Evolutionary conservation across 1,140 invertebrate species (phyloP), one percentile per base, ranked within the genome.

Genomic region (Dendroctonus ponderosae): DNA sequence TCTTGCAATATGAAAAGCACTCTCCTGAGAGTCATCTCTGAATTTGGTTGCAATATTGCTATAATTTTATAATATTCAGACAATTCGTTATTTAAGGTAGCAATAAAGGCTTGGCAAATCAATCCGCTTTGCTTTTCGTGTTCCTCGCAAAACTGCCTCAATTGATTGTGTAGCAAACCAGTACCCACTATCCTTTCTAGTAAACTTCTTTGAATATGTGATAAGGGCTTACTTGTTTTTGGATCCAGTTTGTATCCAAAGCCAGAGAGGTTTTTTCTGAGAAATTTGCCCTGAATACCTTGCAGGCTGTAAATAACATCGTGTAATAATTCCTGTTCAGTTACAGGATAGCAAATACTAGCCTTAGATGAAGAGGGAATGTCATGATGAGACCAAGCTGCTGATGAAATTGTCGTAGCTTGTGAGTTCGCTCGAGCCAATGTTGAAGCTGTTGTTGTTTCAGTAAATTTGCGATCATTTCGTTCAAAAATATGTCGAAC

Each of bases 1-100:
- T 94, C 90, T 54, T 86, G 85, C 3, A 89, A 86, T 8, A 92
- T 92, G 95, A 14, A 94, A 84, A 62, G 87, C 46, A 97, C 83
- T 59, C 89, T 85, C 5, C 91, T 82, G 6, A 97, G 76, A 0
- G 93, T 93, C 14, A 94, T 81, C 15, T 84, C 80, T 12, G 80
- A 76, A 84, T 92, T 84, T 68, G 91, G 89, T 78, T 96, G 92
- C 14, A 97, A 80, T n/a, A 92, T 80, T 0, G 94, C 92, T 63
- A 97, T 86, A 59, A 93, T 86, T 62, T 92, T 84, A 79, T 94
- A 96, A 78, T 94, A 97, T 72, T 92, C 89, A 3, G 86, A 89
- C 0, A 98, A 80, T 78, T 97, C 91, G 67, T 90, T 85, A 71
- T 90, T 87, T 40, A 97, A 81, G 6, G 89, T 91, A n/a, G 91